phyloP scores from a whole-genome alignment of 2,888 invertebrate genomes.

The Drosophila tripunctata region DNA sequence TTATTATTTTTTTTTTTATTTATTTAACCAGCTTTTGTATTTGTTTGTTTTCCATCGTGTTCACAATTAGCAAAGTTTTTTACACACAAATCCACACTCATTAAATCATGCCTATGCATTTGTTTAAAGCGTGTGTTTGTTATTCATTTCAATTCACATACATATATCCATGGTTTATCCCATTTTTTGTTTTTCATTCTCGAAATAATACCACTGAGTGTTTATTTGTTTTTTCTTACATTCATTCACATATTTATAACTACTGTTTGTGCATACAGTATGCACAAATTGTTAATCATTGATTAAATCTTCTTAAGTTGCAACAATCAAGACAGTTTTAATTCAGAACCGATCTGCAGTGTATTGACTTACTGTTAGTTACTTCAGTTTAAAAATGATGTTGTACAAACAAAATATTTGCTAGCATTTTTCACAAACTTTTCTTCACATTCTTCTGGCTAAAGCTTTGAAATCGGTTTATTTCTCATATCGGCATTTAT shows the following conservation, averaged over 20 bases:
- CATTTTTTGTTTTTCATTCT: constrained; percentile 16
- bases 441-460: constrained; percentile 41
- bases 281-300: constrained; percentile 41
- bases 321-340: constrained; percentile 64
- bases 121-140: constrained; percentile 18
- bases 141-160: constrained; percentile 39
- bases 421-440: neutral
- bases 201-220: constrained; percentile 14
- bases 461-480: constrained; percentile 47
- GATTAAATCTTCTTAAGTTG: constrained; percentile 53
- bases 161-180: constrained; percentile 26
- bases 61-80: constrained; percentile 40
- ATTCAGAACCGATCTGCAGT: constrained; percentile 7
- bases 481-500: constrained; percentile 30
- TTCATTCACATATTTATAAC: constrained; percentile 38
- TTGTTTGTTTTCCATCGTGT: constrained; percentile 19
- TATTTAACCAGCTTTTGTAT: constrained; percentile 37
- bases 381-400: too few species aligned
- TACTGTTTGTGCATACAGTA: constrained; percentile 42
- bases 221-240: constrained; percentile 23
- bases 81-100: constrained; percentile 15
- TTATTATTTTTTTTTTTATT: constrained; percentile 40
- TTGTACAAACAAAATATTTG: constrained; percentile 7
- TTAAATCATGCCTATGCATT: neutral
- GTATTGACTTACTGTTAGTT: too few species aligned